Base-by-base conservation (phyloP, 2,888 invertebrate genomes). In the Drosophila acutilabella region DNA sequence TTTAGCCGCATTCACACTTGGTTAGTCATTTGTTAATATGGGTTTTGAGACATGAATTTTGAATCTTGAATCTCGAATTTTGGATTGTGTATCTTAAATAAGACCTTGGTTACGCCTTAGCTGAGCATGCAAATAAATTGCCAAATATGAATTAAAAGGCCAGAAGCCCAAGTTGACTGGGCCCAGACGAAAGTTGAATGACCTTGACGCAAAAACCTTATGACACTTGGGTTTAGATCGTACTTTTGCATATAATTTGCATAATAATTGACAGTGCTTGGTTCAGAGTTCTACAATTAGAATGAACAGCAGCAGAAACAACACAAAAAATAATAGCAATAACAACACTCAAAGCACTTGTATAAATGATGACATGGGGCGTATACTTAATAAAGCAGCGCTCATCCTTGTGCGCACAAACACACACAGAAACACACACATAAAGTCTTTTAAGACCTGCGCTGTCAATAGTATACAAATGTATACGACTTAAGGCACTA, bases 1-100 rank as follows among this genome's bases (percentile, higher is more conserved):
- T 58, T 64, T 57, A 61, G 30, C 14, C 26, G 52, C 71, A 80
- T 90, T 90, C 90, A 81, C 89, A 88, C 89, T 73, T 89, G 90
- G 89, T 74, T 78, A 80, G 75, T 80, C 89, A 88, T 70, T 72
- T 84, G 88, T 71, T 60, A 78, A 90, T 68, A 74, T 76, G 48
- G 65, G 62, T 48, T 81, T 57, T 44, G 42, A 16, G n/a, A 44
- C 38, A 38, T 51, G 38, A 30, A 30, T 30, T 30, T 30, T 8
- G 8, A 30, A 23, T 23, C 23, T 23, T 51, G 20, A 30, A 23
- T 23, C 23, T 23, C 38, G 20, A 30, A 30, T 30, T 30, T 30
- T 30, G 8, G 20, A 38, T 33, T 38, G 26, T 60, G 47, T 64
- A 64, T 52, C 74, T 65, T 18, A 11, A 10, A 41, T 23, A 11